A percentile compares a stretch with the other conserved stretches of the same genome.
These are phyloP conservation scores for Kryptopterus vitreolus DNA, from an alignment of 2,797 vertebrate genomes.

Conservation along the genomic window DNA sequence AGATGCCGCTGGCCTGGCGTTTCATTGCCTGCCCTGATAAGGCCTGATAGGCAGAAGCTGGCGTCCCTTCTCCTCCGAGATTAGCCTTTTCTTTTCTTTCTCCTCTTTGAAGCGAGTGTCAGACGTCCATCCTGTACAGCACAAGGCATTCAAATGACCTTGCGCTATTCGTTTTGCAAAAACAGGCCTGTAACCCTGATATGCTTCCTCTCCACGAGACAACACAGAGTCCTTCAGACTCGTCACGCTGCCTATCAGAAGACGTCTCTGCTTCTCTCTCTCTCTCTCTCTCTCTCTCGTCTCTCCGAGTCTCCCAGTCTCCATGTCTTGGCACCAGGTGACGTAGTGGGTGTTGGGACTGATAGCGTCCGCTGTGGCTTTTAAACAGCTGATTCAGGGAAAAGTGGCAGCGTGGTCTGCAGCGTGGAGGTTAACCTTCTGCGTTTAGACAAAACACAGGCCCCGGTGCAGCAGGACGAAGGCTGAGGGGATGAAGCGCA, in stretches of 20 bases:
- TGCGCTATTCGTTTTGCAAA: conserved; percentile 21
- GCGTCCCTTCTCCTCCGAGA: conserved; percentile 1
- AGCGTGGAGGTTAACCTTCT: conserved; percentile 80
- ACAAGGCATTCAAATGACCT: conserved; percentile 17
- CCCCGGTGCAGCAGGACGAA: conserved; percentile 68
- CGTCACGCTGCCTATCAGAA: conserved; percentile 30
- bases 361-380: conserved; percentile 71
- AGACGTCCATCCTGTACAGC: conserved; percentile 12
- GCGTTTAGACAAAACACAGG: conserved; percentile 86
- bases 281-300: conserved; percentile 27
- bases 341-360: conserved; percentile 77
- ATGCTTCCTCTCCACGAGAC: conserved; percentile 37
- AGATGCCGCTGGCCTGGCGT: conserved; percentile 20
- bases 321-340: conserved; percentile 27
- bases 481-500: conserved; percentile 59
- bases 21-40: conserved; percentile 17
- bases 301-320: conserved; percentile 8
- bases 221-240: conserved; percentile 35
- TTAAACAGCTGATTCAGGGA: conserved; percentile 83
- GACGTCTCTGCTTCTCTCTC: conserved; percentile 30
- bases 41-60: conserved; percentile 13
- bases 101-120: neutral
- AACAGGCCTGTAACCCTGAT: conserved; percentile 30
- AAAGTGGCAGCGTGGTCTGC: conserved; percentile 78
- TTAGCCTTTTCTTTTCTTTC: neutral